phyloP scores from a whole-genome alignment of 23 tunicate species.

The Diplosoma virens region DNA sequence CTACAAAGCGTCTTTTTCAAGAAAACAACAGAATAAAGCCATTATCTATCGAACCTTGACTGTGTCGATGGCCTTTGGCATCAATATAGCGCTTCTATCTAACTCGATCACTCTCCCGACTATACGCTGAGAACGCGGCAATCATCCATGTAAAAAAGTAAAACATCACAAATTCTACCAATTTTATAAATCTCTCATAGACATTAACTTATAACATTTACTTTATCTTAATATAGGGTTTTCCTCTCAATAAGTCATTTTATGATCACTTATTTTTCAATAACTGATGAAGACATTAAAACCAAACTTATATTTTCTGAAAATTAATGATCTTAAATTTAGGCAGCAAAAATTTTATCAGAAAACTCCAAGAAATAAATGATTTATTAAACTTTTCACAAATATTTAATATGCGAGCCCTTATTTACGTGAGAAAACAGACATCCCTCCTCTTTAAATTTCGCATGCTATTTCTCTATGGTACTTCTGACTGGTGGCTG shows the following conservation, averaged over 20 bases:
- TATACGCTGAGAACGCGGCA: too few relatives aligned
- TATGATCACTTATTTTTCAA: not conserved
- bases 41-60: too few relatives aligned
- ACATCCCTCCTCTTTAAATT: not conserved
- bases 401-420: not conserved
- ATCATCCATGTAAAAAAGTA: too few relatives aligned
- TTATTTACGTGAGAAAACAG: not conserved
- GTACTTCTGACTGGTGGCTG: not conserved
- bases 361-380: not conserved
- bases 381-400: slow-evolving; percentile 3
- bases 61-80: too few relatives aligned
- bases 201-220: too few relatives aligned
- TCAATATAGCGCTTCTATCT: too few relatives aligned
- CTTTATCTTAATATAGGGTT: not conserved
- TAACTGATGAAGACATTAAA: slow-evolving; percentile 3
- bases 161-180: too few relatives aligned
- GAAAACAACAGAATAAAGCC: too few relatives aligned
- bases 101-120: too few relatives aligned
- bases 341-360: slow-evolving; percentile 15
- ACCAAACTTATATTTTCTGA: not conserved
- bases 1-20: too few relatives aligned
- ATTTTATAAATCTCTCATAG: too few relatives aligned
- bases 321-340: not conserved
- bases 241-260: slow-evolving; percentile 5
- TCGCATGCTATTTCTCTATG: not conserved